phyloP scores from a whole-genome alignment of 2,797 vertebrate genomes.

The Zonotrichia albicollis region DNA sequence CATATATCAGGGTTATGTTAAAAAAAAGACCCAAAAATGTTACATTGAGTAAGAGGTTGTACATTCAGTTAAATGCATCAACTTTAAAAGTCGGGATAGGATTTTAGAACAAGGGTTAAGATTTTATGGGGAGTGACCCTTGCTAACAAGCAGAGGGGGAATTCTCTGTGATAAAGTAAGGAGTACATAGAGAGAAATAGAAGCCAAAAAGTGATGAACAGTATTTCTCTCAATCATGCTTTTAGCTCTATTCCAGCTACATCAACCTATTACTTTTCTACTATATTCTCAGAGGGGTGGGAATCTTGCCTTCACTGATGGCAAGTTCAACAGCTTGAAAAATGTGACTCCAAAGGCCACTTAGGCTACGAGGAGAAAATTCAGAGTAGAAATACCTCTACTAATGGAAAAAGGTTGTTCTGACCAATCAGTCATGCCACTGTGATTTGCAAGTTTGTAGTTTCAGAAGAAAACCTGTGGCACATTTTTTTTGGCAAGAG shows the following conservation, averaged over 20 bases:
- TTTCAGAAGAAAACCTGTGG: background rate
- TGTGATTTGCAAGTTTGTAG: background rate
- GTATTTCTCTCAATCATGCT: background rate
- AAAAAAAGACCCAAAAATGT: background rate
- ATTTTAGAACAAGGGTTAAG: background rate
- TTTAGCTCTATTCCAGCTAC: background rate
- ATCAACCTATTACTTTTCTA: background rate
- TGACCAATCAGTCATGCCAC: accelerated
- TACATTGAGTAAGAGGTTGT: background rate
- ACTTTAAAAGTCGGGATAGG: background rate
- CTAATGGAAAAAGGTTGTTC: background rate
- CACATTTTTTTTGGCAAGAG: background rate
- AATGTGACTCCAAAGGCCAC: background rate
- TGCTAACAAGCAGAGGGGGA: background rate
- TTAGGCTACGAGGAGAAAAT: background rate
- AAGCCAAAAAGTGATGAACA: background rate
- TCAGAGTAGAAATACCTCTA: background rate
- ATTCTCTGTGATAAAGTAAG: background rate
- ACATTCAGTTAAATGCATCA: background rate
- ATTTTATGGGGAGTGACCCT: background rate
- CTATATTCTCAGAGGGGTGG: background rate
- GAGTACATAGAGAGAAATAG: background rate
- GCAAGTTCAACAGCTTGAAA: background rate
- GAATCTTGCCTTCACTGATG: background rate
- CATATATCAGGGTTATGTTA: background rate